Base-by-base conservation (phyloP, 2,797 vertebrate genomes). In the Microctenopoma stevenorrisi region DNA sequence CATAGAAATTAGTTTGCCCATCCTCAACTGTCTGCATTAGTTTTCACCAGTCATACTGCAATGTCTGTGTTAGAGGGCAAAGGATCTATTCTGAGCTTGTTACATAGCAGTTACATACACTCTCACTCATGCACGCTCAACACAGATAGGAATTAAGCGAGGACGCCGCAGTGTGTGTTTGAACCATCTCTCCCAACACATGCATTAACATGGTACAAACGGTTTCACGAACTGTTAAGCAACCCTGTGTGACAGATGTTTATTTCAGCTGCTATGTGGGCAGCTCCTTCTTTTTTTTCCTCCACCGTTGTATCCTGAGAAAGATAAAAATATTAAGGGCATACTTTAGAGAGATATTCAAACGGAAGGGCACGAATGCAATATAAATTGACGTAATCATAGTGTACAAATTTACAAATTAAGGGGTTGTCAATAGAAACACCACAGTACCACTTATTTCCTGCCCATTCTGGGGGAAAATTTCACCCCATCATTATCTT, bases 171-270 rank as follows among this genome's bases (percentile, higher is more conserved):
- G 47, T 33, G 9, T 58, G 63, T 75, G 66, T 71, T 64, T 64
- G 74, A 72, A 65, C 54, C 51, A 33, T 58, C 64, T 48, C 5
- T 56, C 33, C 14, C 51, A 64, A 74, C 35, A 26, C 42, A 74
- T 58, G 40, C 56, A 65, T 62, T 57, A 81, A 81, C 68, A 59
- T 70, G 37, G 50, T 62, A 68, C 35, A 14, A 76, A 68, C 26
- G 49, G 51, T 68, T 79, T 80, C 68, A 72, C 60, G 81, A 78
- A 71, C 58, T 76, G 58, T 66, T 72, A 33, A 62, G 59, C 70
- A 70, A 72, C 52, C 61, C 60, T 65, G 53, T 62, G 63, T 57
- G 73, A 61, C 83, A 86, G 84, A 85, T 86, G 80, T 76, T 82
- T 58, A 68, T 54, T 76, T 33, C 66, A 67, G 58, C 64, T 69